Evolutionary conservation across 2,888 invertebrate species (phyloP), one percentile per base, ranked within the genome.

Genomic region (Athripsodes cinereus): DNA sequence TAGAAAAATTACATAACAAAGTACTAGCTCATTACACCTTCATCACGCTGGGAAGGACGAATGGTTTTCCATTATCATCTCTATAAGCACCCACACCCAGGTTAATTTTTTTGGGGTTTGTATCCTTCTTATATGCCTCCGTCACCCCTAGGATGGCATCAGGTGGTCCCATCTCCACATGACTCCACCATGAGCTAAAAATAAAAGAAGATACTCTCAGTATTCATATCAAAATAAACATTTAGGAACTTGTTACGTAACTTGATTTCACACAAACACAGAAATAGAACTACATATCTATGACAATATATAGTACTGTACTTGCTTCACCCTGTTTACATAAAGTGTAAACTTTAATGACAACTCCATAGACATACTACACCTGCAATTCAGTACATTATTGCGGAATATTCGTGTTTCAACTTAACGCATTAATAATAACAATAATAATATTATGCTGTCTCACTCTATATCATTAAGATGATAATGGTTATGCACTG

Each of bases 111-210:
- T 93, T 93, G 0, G 94, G 85, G 72, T 94, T 90, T 2, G 81
- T 78, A 72, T 99, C 98, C 61, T 79, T 84, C 72, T 94, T 97
- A 76, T 81, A 99, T 0, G 98, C 98, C 73, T 99, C 99, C 0
- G 96, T 92, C 46, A 99, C 90, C 35, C 99, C 99, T 52, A 99
- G 79, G 76, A 99, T 99, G 21, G 93, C 92, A 81, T 98, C 98
- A 3, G 98, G 98, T 18, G 98, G 98, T 2, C 97, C 98, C 93
- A 96, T 92, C 71, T 88, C 85, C 8, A 98, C 96, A 71, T 90
- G 84, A 59, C 84, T 75, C 88, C 92, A 95, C 88, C 89, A 92
- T 66, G 88, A 86, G 70, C 92, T 92, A 65, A 10, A 69, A 72
- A 53, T 22, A 50, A 16, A 26, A 26, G 3, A 26, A 26, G 5